These are phyloP conservation scores for Agrilus mali DNA, from an alignment of 2,888 invertebrate species.

Conservation along the genomic window DNA sequence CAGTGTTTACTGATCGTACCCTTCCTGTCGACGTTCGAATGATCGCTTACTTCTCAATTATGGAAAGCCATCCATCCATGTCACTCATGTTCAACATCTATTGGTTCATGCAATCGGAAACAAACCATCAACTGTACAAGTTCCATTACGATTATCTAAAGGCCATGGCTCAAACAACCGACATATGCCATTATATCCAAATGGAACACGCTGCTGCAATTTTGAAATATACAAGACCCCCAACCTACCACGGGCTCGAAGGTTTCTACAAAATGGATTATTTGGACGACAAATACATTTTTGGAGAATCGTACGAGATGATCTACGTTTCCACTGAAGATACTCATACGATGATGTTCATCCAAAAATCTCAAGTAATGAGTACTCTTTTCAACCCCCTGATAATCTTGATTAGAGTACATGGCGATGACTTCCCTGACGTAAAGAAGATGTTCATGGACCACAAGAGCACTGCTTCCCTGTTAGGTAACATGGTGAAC, in stretches of 20 bases:
- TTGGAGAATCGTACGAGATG: conserved; percentile 26
- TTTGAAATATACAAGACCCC: conserved; percentile 24
- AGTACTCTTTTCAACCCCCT: conserved; percentile 11
- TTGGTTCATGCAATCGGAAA: conserved; percentile 4
- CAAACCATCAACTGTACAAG: conserved; percentile 4
- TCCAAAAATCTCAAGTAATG: conserved; percentile 11
- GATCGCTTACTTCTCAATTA: conserved; percentile 3
- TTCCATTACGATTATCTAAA: conserved; percentile 5
- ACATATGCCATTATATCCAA: conserved; percentile 29
- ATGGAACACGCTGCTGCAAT: conserved; percentile 26
- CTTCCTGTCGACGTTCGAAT: conserved; percentile 5
- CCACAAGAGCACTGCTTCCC: conserved; percentile 6
- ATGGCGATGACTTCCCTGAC: conserved; percentile 13
- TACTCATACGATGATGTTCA: conserved; percentile 10
- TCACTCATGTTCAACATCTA: conserved; percentile 5
- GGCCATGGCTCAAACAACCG: conserved; percentile 14
- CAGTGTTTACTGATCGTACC: conserved; percentile 3
- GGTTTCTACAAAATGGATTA: conserved; percentile 31
- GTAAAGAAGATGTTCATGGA: conserved; percentile 11
- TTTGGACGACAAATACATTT: conserved; percentile 30
- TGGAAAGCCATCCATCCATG: conserved; percentile 6
- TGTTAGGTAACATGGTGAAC: too few relatives aligned
- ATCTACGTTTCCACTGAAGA: conserved; percentile 15
- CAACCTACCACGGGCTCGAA: conserved; percentile 19
- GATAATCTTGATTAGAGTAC: conserved; percentile 12